Evolutionary conservation across 2,888 invertebrate species (phyloP).

Genomic region (Lycaena phlaeas): DNA sequence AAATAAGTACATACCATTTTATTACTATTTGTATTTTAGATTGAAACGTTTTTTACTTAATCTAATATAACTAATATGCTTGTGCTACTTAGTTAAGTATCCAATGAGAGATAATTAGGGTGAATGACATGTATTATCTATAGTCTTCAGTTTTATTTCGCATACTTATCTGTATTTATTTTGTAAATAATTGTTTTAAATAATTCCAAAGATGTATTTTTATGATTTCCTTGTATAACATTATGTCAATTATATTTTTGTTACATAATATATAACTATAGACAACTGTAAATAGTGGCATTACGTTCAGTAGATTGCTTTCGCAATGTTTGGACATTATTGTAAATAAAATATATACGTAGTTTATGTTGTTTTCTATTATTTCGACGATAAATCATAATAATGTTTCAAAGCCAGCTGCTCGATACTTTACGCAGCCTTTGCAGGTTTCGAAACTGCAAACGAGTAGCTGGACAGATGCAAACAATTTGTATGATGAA

Average conservation of each 20-base stretch:
- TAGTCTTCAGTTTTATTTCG: too few relatives aligned
- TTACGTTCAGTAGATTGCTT: conserved; percentile 22
- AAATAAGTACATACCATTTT: neutral
- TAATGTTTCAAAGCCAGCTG: too few relatives aligned
- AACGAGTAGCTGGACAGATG: too few relatives aligned
- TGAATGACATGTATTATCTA: too few relatives aligned
- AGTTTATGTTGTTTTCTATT: neutral
- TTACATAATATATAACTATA: neutral
- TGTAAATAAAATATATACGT: conserved; percentile 2
- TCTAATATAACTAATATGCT: too few relatives aligned
- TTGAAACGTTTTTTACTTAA: neutral
- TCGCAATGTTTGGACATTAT: neutral
- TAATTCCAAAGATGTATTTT: conserved; percentile 1
- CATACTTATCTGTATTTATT: too few relatives aligned
- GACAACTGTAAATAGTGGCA: neutral
- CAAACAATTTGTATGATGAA: too few relatives aligned
- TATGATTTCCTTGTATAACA: too few relatives aligned
- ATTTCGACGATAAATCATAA: neutral
- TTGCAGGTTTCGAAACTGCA: too few relatives aligned
- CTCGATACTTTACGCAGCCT: too few relatives aligned
- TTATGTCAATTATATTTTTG: neutral
- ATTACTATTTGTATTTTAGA: neutral
- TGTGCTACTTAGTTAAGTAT: neutral
- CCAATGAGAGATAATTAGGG: neutral
- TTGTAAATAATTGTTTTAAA: neutral